phyloP scores from a whole-genome alignment of 2,888 invertebrate genomes.

The Ellobium chinense region DNA sequence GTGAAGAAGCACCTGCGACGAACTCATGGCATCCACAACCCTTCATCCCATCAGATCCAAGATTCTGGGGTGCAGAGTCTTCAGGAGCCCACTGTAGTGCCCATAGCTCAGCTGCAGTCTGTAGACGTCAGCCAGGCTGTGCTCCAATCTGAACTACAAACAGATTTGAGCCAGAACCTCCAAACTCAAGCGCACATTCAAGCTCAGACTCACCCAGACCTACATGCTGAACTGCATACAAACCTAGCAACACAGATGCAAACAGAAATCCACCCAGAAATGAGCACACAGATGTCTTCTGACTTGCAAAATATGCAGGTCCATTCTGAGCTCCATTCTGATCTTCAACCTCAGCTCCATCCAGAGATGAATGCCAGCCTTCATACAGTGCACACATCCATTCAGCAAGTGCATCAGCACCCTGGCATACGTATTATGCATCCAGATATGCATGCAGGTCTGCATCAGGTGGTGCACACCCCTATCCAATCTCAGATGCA shows the following conservation, averaged over 20 bases:
- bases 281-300: background rate
- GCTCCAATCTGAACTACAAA: background rate
- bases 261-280: background rate
- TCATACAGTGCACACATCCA: background rate
- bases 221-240: background rate
- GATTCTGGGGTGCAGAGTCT: background rate
- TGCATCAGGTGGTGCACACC: background rate
- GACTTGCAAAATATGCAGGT: background rate
- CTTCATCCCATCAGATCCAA: background rate
- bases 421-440: background rate
- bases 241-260: background rate
- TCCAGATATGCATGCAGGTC: background rate
- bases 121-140: background rate
- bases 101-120: background rate
- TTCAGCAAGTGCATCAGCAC: conserved; percentile 11
- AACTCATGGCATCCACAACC: conserved; percentile 26
- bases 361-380: background rate
- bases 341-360: background rate
- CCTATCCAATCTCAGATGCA: background rate
- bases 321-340: background rate
- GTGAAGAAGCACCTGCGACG: conserved; percentile 25
- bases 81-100: background rate
- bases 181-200: background rate
- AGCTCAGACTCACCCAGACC: background rate
- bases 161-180: background rate